Evolutionary conservation across 2,113 vertebrate species (phyloP).

Genomic region (Tyrannus savana): DNA sequence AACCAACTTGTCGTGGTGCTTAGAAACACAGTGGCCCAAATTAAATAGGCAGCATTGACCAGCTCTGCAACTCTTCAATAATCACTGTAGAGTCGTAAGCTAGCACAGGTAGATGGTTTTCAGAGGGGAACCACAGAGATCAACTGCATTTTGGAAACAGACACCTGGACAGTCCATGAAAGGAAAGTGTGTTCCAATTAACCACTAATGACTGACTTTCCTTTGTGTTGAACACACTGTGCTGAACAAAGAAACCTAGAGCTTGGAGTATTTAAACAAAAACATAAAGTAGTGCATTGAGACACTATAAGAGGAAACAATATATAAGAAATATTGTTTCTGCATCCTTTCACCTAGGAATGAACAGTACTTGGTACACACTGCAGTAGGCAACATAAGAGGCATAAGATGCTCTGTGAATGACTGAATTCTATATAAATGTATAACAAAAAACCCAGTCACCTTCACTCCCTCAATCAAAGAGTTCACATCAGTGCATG

Average conservation of each 20-base stretch:
- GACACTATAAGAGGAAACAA: background rate
- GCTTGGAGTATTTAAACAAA: background rate
- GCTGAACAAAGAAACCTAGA: background rate
- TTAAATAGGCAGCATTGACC: background rate
- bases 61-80: background rate
- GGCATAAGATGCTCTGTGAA: background rate
- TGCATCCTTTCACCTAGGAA: background rate
- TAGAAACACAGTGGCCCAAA: background rate
- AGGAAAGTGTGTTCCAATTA: background rate
- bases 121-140: background rate
- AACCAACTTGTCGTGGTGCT: background rate
- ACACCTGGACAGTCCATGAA: background rate
- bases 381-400: background rate
- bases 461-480: background rate
- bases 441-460: background rate
- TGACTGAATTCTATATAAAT: background rate
- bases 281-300: background rate
- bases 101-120: background rate
- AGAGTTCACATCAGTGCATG: background rate
- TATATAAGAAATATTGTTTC: background rate
- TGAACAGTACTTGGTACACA: background rate
- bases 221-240: background rate
- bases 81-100: background rate
- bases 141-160: background rate
- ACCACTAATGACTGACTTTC: background rate